Evolutionary conservation across 2,797 vertebrate genomes (phyloP).

Genomic region (Mycteria americana): DNA sequence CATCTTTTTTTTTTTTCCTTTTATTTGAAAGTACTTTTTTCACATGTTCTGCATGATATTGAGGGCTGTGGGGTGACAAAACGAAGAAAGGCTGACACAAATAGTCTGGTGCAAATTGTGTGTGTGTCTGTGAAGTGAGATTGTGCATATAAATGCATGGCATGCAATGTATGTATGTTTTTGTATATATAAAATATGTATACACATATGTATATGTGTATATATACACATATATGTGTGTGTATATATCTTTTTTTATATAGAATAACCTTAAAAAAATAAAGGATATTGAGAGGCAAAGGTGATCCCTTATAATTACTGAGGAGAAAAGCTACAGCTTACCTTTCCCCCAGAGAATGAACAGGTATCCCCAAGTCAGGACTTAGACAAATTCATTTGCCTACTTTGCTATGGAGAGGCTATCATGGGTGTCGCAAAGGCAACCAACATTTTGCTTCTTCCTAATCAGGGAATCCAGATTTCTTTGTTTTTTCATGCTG

Average conservation of each 20-base stretch:
- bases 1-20: neutral
- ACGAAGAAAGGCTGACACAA: neutral
- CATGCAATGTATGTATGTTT: neutral
- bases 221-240: neutral
- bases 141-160: neutral
- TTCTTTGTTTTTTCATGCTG: neutral
- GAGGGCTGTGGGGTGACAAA: neutral
- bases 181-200: neutral
- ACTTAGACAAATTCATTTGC: neutral
- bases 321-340: neutral
- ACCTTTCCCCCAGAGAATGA: neutral
- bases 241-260: too few relatives aligned
- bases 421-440: neutral
- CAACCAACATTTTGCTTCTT: neutral
- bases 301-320: neutral
- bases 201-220: neutral
- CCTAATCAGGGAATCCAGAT: neutral
- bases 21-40: neutral
- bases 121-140: neutral
- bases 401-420: neutral
- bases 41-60: neutral
- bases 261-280: neutral
- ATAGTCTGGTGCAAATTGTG: neutral
- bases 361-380: neutral
- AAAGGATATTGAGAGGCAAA: neutral